Percentiles rank a stretch among this genome's conserved stretches.
Conservation (phyloP, 2,113 vertebrate species). For the Solea solea region DNA sequence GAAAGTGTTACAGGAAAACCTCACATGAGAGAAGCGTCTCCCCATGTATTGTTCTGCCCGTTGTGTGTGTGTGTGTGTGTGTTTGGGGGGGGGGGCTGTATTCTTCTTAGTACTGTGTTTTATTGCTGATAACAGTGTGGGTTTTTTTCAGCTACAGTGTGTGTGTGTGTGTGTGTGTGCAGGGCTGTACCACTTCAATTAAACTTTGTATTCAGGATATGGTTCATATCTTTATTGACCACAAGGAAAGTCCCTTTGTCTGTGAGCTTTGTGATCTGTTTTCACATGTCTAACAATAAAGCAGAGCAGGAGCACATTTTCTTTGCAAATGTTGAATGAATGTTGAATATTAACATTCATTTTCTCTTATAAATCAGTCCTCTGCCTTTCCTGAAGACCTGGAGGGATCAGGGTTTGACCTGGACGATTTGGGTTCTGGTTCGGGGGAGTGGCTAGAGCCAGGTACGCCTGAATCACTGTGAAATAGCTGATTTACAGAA, state of each 20-base stretch:
- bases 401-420: conserved; percentile 83
- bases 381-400: conserved; percentile 77
- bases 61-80: neutral
- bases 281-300: neutral
- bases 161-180: neutral
- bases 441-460: conserved; percentile 48
- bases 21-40: no score
- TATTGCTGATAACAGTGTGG: conserved; percentile 17
- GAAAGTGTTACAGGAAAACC: no score
- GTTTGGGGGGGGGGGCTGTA: conserved; percentile 4
- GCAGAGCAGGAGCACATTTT: conserved; percentile 1
- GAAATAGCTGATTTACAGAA: neutral
- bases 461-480: conserved; percentile 43
- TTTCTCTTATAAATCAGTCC: conserved; percentile 19
- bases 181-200: neutral
- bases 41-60: neutral
- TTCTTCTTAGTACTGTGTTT: conserved; percentile 8
- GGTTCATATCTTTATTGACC: conserved; percentile 27
- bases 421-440: conserved; percentile 83
- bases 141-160: conserved; percentile 22
- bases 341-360: neutral
- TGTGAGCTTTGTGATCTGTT: conserved; percentile 10
- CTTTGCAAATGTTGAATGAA: no score
- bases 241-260: conserved; percentile 1
- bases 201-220: conserved; percentile 46